Evolutionary conservation across 2,888 invertebrate species (phyloP).

Genomic region (Pristionchus maxplancki): DNA sequence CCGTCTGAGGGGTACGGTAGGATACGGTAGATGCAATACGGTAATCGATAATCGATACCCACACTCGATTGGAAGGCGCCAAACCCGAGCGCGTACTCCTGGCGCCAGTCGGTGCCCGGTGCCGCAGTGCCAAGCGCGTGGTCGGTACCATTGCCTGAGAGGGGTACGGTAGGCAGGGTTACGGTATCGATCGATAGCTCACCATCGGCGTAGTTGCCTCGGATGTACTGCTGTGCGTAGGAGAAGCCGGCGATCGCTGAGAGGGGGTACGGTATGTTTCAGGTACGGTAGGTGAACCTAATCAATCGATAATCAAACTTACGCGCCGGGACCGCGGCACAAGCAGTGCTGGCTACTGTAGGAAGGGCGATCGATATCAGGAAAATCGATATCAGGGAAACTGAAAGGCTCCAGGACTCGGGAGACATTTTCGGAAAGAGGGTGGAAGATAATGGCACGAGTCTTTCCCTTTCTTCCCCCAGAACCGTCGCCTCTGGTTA

Average conservation of each 20-base stretch:
- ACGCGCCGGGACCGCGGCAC: background rate
- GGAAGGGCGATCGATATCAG: background rate
- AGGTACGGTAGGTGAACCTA: background rate
- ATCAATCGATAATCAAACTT: constrained; percentile 6
- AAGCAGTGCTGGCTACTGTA: background rate
- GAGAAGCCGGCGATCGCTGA: constrained; percentile 13
- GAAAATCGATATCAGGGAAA: background rate
- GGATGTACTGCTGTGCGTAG: constrained; percentile 4
- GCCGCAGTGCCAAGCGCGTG: background rate
- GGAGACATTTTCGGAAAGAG: background rate
- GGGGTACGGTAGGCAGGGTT: background rate
- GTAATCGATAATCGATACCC: background rate
- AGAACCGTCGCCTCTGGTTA: background rate
- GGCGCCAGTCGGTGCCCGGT: background rate
- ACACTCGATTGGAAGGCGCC: constrained; percentile 19
- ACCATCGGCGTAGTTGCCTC: constrained; percentile 31
- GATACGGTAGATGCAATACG: background rate
- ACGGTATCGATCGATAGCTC: background rate
- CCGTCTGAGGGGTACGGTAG: background rate
- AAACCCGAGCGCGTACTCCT: background rate
- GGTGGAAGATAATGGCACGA: background rate
- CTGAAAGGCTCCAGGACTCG: background rate
- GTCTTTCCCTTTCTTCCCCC: background rate
- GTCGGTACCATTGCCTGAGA: background rate
- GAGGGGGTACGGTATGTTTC: background rate